These are phyloP conservation scores for Dryoscopus gambensis DNA, from an alignment of 2,113 vertebrate genomes.

Conservation along the genomic window DNA sequence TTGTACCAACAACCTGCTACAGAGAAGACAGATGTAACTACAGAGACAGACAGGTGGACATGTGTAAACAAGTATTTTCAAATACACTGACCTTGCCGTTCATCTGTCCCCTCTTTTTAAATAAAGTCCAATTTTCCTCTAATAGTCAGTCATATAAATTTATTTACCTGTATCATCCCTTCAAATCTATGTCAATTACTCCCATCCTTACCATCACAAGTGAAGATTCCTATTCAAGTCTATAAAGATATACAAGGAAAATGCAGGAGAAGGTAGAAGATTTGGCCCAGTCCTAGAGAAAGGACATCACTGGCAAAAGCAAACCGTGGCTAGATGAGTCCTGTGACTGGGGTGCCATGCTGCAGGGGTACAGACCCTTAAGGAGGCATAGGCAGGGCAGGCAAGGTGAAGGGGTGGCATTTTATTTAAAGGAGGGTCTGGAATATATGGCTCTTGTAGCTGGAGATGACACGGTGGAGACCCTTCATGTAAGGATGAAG, in stretches of 20 bases:
- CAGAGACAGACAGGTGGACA: not conserved
- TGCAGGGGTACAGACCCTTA: not conserved
- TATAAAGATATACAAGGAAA: not conserved
- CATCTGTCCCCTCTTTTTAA: not conserved
- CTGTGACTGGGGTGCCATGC: not conserved
- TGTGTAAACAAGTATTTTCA: not conserved
- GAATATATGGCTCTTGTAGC: not conserved
- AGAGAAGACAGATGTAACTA: not conserved
- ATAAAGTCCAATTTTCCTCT: not conserved
- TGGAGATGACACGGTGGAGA: accelerated
- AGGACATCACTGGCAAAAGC: not conserved
- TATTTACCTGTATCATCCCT: not conserved
- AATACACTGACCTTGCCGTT: not conserved
- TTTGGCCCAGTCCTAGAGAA: not conserved
- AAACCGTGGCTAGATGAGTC: not conserved
- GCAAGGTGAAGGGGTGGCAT: not conserved
- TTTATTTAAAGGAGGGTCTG: not conserved
- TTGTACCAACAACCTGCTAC: too few relatives aligned
- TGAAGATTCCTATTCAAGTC: not conserved
- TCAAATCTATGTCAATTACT: not conserved
- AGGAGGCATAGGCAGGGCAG: not conserved
- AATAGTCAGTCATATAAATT: not conserved
- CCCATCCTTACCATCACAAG: not conserved
- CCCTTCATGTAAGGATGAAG: not conserved
- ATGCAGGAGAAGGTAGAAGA: not conserved